These are phyloP conservation scores for Potamilus streckersoni DNA, from an alignment of 1,140 invertebrate genomes.

Conservation along the genomic window DNA sequence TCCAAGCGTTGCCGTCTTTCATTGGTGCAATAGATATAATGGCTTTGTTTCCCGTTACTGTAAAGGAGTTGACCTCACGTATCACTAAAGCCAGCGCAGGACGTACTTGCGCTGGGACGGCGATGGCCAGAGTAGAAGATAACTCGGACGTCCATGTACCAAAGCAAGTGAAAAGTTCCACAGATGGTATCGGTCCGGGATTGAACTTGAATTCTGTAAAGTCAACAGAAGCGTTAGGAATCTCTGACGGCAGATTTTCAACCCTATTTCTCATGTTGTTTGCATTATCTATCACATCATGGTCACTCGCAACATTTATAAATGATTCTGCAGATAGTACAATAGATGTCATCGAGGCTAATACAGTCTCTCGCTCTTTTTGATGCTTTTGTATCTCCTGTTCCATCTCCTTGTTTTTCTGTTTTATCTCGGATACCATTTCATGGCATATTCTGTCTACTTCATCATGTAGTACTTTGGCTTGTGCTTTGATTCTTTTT, in stretches of 20 bases:
- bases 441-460: slow-evolving; percentile 28
- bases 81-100: slow-evolving; percentile 28
- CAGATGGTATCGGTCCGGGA: slow-evolving; percentile 23
- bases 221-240: slow-evolving; percentile 24
- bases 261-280: slow-evolving; percentile 30
- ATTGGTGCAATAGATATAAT: slow-evolving; percentile 28
- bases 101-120: slow-evolving; percentile 22
- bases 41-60: slow-evolving; percentile 23
- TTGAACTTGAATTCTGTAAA: slow-evolving; percentile 32
- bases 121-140: slow-evolving; percentile 17
- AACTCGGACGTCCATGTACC: slow-evolving; percentile 31
- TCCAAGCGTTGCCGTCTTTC: slow-evolving; percentile 31
- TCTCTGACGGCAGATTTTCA: slow-evolving; percentile 26
- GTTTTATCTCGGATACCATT: slow-evolving; percentile 32
- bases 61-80: slow-evolving; percentile 24
- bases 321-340: slow-evolving; percentile 22
- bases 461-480: slow-evolving; percentile 28
- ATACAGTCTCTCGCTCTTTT: slow-evolving; percentile 18
- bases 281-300: slow-evolving; percentile 32
- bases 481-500: slow-evolving; percentile 26
- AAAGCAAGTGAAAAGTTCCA: slow-evolving; percentile 25
- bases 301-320: slow-evolving; percentile 28
- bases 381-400: slow-evolving; percentile 21
- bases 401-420: slow-evolving; percentile 35
- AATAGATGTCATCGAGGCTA: slow-evolving; percentile 27